A percentile compares a stretch with the other conserved stretches of the same genome.
Evolutionary conservation across 2,888 invertebrate genomes (phyloP).

Genomic region (Caenorhabditis zanzibari): DNA sequence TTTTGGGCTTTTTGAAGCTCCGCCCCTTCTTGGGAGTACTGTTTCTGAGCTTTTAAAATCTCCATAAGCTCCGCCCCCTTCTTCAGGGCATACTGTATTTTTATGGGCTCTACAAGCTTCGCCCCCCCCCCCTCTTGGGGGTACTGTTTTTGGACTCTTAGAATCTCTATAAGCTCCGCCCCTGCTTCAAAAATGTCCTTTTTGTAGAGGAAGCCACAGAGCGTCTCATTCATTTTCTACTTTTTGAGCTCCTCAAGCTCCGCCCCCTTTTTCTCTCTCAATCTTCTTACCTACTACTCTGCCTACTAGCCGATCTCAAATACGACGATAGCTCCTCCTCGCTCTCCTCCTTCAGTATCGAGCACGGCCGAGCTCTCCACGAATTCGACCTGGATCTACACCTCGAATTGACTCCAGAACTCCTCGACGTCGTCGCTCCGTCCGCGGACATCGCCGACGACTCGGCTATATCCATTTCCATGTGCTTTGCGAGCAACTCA

Average conservation of each 20-base stretch:
- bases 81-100: no score
- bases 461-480: constrained; percentile 8
- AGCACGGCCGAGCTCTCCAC: constrained; percentile 78
- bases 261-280: background rate
- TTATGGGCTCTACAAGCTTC: no score
- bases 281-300: constrained; percentile 79
- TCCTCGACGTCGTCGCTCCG: background rate
- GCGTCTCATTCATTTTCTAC: no score
- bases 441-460: background rate
- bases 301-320: constrained; percentile 82
- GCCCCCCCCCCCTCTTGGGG: no score
- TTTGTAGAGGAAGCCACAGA: no score
- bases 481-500: constrained; percentile 68
- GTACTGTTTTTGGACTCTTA: no score
- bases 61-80: no score
- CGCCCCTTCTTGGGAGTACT: no score
- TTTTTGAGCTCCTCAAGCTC: background rate
- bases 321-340: constrained; percentile 87
- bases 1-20: no score
- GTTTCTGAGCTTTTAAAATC: no score
- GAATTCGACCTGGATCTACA: constrained; percentile 80
- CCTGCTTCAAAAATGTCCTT: no score
- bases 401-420: constrained; percentile 30
- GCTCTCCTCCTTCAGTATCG: constrained; percentile 88
- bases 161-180: no score